phyloP scores from a whole-genome alignment of 2,888 invertebrate genomes.

The Protophormia terraenovae region DNA sequence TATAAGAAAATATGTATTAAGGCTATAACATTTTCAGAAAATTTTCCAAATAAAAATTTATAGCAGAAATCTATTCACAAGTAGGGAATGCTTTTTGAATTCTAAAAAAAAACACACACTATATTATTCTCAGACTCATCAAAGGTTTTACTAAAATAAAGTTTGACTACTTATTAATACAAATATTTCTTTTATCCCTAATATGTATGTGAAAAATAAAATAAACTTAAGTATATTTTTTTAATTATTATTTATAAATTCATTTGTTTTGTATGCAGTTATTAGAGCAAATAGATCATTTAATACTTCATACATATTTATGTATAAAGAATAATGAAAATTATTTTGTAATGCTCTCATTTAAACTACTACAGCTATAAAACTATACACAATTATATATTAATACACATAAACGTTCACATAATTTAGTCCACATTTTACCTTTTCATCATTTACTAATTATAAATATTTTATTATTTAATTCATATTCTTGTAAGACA shows the following conservation, averaged over 20 bases:
- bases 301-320: background rate
- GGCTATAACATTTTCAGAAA: no score
- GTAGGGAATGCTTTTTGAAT: no score
- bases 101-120: no score
- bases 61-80: no score
- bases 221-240: background rate
- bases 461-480: conserved; percentile 15
- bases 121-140: no score
- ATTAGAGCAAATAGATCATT: background rate
- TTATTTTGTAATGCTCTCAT: background rate
- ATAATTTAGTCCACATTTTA: background rate
- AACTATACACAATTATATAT: background rate
- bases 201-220: background rate
- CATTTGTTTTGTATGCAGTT: background rate
- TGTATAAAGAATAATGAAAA: conserved; percentile 8
- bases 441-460: conserved; percentile 9
- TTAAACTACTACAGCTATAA: background rate
- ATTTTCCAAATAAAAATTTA: no score
- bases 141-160: no score
- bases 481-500: background rate
- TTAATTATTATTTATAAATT: background rate
- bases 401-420: background rate
- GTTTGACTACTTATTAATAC: no score
- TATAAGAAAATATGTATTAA: no score
- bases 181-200: no score